Evolutionary conservation across 2,888 invertebrate species (phyloP).

Genomic region (Agrilus mali): DNA sequence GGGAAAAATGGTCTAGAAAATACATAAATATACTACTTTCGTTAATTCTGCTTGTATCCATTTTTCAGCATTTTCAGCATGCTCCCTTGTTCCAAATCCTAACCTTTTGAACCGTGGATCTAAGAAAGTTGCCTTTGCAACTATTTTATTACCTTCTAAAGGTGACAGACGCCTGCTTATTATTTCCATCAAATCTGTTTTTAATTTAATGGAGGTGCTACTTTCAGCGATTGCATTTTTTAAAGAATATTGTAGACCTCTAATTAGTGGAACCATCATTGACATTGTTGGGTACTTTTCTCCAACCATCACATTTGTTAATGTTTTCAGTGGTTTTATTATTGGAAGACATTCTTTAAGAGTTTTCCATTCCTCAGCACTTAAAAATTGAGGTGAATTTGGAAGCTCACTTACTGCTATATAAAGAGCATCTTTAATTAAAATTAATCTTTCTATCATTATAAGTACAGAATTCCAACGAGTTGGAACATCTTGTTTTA

Average conservation of each 20-base stretch:
- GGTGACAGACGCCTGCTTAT: slow-evolving; percentile 10
- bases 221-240: slow-evolving; percentile 2
- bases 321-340: slow-evolving; percentile 12
- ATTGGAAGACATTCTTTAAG: slow-evolving; percentile 11
- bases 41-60: slow-evolving; percentile 4
- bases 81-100: slow-evolving; percentile 4
- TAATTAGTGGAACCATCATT: slow-evolving; percentile 14
- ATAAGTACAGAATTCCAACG: slow-evolving; percentile 16
- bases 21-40: no score
- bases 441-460: slow-evolving; percentile 14
- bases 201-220: slow-evolving; percentile 7
- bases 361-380: slow-evolving; percentile 14
- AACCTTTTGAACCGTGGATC: slow-evolving; percentile 17
- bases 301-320: slow-evolving; percentile 15
- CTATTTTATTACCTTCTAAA: slow-evolving; percentile 12
- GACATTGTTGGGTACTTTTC: slow-evolving; percentile 18
- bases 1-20: no score
- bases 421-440: slow-evolving; percentile 13
- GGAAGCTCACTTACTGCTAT: slow-evolving; percentile 8
- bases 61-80: slow-evolving; percentile 11
- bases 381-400: slow-evolving; percentile 11
- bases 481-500: slow-evolving; percentile 17
- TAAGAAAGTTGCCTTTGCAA: slow-evolving; percentile 13
- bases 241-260: slow-evolving; percentile 7
- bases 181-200: slow-evolving; percentile 5